Percentiles rank a stretch among this genome's conserved stretches.
Evolutionary conservation across 2,888 invertebrate genomes (phyloP).

Genomic region (Andrena praecox): DNA sequence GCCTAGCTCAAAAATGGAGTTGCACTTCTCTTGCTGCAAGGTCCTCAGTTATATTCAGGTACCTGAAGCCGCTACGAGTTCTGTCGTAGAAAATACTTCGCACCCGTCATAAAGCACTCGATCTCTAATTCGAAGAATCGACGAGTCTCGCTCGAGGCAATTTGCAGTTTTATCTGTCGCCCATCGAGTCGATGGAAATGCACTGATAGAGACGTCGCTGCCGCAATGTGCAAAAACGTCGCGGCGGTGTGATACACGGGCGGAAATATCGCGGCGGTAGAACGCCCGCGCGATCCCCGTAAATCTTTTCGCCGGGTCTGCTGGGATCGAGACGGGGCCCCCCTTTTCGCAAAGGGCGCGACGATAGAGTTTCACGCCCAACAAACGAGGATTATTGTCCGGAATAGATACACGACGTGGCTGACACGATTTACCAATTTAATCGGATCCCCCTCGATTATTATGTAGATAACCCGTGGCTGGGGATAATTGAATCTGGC

Average conservation of each 20-base stretch:
- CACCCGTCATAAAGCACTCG: not conserved
- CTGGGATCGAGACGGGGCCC: not conserved
- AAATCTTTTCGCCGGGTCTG: constrained; percentile 38
- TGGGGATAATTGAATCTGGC: constrained; percentile 51
- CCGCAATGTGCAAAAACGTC: constrained; percentile 40
- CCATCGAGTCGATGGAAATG: constrained; percentile 7
- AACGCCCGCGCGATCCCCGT: constrained; percentile 5
- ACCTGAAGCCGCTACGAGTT: not conserved
- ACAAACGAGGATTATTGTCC: not conserved
- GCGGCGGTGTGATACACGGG: constrained; percentile 29
- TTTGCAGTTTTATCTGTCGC: constrained; percentile 5
- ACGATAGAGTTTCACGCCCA: not conserved
- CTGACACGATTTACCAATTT: constrained; percentile 50
- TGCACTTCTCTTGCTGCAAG: no score
- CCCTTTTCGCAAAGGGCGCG: not conserved
- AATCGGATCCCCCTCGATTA: constrained; percentile 49
- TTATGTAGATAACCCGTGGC: constrained; percentile 50
- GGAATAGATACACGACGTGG: not conserved
- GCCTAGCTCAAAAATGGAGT: no score
- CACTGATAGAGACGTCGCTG: constrained; percentile 29
- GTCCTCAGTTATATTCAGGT: no score
- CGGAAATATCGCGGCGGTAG: constrained; percentile 29
- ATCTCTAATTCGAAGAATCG: not conserved
- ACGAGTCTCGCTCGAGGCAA: not conserved
- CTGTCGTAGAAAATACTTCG: not conserved